Base-by-base conservation (phyloP, 2,797 vertebrate genomes). In the Tauraco hartlaubi region DNA sequence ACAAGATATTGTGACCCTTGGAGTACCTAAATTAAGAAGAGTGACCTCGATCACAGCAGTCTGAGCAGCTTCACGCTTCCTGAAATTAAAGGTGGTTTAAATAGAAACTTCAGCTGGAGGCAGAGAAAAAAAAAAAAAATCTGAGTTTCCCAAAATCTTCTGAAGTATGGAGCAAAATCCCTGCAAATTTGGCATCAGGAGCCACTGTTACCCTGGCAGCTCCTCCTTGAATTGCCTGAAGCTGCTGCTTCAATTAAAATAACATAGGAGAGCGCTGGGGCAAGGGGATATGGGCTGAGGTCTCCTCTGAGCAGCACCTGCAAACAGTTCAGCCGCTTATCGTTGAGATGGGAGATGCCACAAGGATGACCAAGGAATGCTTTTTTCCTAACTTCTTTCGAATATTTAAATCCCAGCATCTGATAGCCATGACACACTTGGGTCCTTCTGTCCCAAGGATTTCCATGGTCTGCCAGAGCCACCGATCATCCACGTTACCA, bases 71-170 rank as follows among this genome's bases (percentile, higher is more conserved):
- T 72, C 5, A 1, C 0, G 0, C 44, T 88, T 82, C 77, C 56
- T 44, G 71, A 92, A 90, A 86, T 88, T 67, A 76, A 88, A 84
- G 35, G 44, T 59, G 59, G 61, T 83, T 93, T 73, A 95, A 96
- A 92, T 9, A 94, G 88, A 89, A 94, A 78, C 52, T 80, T 88
- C 35, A 79, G 49, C 52, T 79, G 63, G 51, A 77, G 61, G 61
- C 54, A 80, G 68, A 83, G 69, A 85, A 91, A 92, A 41, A 41
- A 41, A 41, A 41, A 41, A 41, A 13, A 41, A 94, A 84, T 15
- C 51, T 15, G 55, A 78, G 66, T 62, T 86, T 82, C 77, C 39
- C 59, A 76, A 95, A 94, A 66, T 20, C 59, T 75, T 88, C 92
- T 87, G 48, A 88, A 95, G 88, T 29, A 76, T 1, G 9, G 76